phyloP scores from a whole-genome alignment of 2,888 invertebrate species.

The Trimorus sp. region DNA sequence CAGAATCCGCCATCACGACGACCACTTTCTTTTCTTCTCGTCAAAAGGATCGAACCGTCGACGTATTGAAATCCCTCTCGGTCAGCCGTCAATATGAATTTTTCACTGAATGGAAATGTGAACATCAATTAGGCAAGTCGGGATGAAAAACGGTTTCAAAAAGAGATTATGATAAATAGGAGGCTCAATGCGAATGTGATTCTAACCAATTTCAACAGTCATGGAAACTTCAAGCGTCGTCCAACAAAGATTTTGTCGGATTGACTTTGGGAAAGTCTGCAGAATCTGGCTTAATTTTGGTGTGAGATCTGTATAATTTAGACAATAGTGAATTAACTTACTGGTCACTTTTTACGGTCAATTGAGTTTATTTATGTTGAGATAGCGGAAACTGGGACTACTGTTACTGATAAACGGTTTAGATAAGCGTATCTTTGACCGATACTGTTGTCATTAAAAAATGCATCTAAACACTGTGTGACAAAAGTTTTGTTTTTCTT shows the following conservation, averaged over 20 bases:
- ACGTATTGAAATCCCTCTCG: not conserved
- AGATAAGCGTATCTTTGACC: conserved; percentile 1
- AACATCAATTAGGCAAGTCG: not conserved
- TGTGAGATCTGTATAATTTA: not conserved
- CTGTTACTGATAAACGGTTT: not conserved
- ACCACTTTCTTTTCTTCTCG: conserved; percentile 25
- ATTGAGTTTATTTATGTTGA: not conserved
- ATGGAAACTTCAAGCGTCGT: too few species aligned
- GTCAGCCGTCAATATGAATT: not conserved
- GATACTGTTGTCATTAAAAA: not conserved
- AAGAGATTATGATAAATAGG: not conserved
- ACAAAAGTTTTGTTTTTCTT: too few species aligned
- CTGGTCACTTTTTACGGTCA: too few species aligned
- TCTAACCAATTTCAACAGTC: not conserved
- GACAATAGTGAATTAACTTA: not conserved
- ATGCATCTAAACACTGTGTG: not conserved
- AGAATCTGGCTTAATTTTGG: not conserved
- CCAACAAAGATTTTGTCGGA: too few species aligned
- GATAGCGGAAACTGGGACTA: conserved; percentile 5
- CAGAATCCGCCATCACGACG: not conserved
- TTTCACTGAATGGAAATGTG: conserved; percentile 4
- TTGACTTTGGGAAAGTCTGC: too few species aligned
- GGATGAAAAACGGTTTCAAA: not conserved
- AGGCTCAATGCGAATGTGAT: not conserved
- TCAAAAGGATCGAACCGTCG: conserved; percentile 6